phyloP scores from a whole-genome alignment of 2,797 vertebrate species.

The Gymnopithys bicolor region DNA sequence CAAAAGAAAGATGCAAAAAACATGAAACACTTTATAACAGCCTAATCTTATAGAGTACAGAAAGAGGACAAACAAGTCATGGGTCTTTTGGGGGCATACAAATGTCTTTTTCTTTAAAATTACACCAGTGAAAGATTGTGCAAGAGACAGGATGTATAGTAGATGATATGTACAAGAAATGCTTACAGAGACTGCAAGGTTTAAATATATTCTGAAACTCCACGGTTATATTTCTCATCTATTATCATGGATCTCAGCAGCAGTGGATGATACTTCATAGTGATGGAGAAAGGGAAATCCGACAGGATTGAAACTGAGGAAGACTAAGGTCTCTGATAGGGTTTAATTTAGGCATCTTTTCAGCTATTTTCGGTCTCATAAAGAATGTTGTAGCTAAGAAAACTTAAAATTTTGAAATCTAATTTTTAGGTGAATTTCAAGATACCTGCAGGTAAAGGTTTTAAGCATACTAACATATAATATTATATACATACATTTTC shows the following conservation, averaged over 20 bases:
- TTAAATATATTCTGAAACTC: background rate
- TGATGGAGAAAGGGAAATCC: background rate
- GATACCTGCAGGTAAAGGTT: background rate
- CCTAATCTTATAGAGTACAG: background rate
- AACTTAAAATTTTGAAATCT: background rate
- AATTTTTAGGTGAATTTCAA: background rate
- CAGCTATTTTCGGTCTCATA: background rate
- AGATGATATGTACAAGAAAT: background rate
- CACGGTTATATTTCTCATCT: background rate
- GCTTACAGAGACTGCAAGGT: background rate
- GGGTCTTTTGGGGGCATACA: background rate
- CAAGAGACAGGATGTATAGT: background rate
- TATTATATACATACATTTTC: background rate
- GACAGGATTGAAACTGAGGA: background rate
- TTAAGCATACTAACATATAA: background rate
- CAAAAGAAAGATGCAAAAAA: background rate
- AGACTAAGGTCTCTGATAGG: background rate
- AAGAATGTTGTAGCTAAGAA: background rate
- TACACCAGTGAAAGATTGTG: background rate
- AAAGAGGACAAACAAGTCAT: background rate
- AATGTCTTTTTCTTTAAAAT: background rate
- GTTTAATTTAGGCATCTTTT: background rate
- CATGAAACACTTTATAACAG: background rate
- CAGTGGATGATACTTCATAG: background rate
- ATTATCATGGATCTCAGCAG: background rate